Percentiles rank a stretch among this genome's conserved stretches.
phyloP scores from a whole-genome alignment of 2,888 invertebrate genomes.

The Nephrotoma guestfalica region DNA sequence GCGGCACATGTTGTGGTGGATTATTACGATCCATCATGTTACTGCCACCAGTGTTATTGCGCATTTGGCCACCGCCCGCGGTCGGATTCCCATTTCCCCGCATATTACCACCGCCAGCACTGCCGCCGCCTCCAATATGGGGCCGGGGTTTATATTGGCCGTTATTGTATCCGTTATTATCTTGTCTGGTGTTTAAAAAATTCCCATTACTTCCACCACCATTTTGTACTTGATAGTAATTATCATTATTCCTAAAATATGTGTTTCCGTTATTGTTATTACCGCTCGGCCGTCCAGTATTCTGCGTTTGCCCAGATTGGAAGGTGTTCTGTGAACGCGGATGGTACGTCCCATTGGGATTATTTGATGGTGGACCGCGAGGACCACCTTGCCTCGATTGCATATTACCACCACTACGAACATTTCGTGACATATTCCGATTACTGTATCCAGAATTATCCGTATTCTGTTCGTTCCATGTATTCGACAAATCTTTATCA shows the following conservation, averaged over 20 bases:
- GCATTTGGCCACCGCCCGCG: neutral
- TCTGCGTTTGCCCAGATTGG: conserved; percentile 16
- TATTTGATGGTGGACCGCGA: conserved; percentile 9
- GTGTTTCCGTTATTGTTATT: conserved; percentile 15
- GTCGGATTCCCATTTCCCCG: conserved; percentile 13
- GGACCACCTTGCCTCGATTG: neutral
- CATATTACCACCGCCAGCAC: conserved; percentile 10
- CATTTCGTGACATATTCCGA: neutral
- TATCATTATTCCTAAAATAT: conserved; percentile 9
- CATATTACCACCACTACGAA: neutral
- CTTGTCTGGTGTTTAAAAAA: conserved; percentile 13
- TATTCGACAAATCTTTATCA: conserved; percentile 19
- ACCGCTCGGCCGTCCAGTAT: conserved; percentile 18
- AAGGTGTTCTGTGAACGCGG: conserved; percentile 12
- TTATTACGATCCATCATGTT: neutral
- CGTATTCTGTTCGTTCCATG: conserved; percentile 20
- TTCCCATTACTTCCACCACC: conserved; percentile 13
- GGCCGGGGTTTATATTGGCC: conserved; percentile 14
- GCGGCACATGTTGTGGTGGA: neutral
- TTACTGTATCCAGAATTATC: conserved; percentile 6
- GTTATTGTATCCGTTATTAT: conserved; percentile 18
- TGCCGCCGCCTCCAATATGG: conserved; percentile 10
- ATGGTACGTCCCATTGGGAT: conserved; percentile 11
- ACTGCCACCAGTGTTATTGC: neutral
- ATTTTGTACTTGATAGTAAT: conserved; percentile 10